A percentile compares a stretch with the other conserved stretches of the same genome.
Conservation (phyloP, 2,888 invertebrate genomes). For the Augiades crinisus region DNA sequence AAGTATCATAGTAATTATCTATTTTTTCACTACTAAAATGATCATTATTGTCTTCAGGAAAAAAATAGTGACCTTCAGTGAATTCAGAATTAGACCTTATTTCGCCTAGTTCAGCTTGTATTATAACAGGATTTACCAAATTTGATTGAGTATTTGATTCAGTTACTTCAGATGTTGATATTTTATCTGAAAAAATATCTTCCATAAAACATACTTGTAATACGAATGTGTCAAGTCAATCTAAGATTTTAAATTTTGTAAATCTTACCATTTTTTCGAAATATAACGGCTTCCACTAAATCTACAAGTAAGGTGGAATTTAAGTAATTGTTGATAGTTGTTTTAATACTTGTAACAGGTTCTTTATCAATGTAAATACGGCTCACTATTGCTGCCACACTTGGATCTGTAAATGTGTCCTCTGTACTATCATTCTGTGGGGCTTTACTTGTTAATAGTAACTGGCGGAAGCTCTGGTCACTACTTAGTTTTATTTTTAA, state of each 20-base stretch:
- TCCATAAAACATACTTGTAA: neutral
- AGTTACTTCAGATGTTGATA: slow-evolving; percentile 36
- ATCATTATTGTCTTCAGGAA: slow-evolving; percentile 65
- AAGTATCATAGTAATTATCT: slow-evolving; percentile 56
- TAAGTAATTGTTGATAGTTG: slow-evolving; percentile 48
- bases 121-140: slow-evolving; percentile 52
- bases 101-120: slow-evolving; percentile 63
- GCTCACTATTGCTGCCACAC: slow-evolving; percentile 59
- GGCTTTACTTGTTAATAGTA: slow-evolving; percentile 45
- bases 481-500: slow-evolving; percentile 60
- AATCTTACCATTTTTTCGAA: slow-evolving; percentile 57
- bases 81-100: slow-evolving; percentile 55
- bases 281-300: slow-evolving; percentile 72
- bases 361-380: slow-evolving; percentile 60
- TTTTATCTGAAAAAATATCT: slow-evolving; percentile 46
- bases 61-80: slow-evolving; percentile 71
- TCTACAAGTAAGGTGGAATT: slow-evolving; percentile 70
- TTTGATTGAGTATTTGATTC: slow-evolving; percentile 37
- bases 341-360: slow-evolving; percentile 45
- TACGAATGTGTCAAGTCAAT: too few species aligned
- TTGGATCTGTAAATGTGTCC: slow-evolving; percentile 49
- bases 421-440: slow-evolving; percentile 38
- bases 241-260: too few species aligned
- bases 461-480: slow-evolving; percentile 58
- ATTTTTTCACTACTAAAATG: slow-evolving; percentile 45